Percentiles rank a stretch among this genome's conserved stretches.
Evolutionary conservation across 2,113 vertebrate genomes (phyloP).

Genomic region (Pluvialis apricaria): DNA sequence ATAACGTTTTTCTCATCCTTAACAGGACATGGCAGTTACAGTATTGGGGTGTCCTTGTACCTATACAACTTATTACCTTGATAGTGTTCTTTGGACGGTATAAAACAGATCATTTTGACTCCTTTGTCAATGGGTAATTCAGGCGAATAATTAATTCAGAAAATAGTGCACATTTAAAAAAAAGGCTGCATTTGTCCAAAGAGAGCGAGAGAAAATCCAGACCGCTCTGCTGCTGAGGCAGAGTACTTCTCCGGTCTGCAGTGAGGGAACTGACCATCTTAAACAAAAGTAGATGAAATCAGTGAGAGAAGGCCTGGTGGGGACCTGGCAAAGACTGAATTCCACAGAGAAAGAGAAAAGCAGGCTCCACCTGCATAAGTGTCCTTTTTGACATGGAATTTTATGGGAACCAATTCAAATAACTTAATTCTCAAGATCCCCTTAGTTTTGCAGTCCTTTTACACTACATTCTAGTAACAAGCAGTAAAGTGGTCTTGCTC

Average conservation of each 20-base stretch:
- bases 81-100: background rate
- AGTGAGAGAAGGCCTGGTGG: background rate
- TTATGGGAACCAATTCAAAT: slow-evolving; percentile 2
- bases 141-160: background rate
- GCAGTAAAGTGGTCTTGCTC: slow-evolving; percentile 15
- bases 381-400: background rate
- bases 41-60: background rate
- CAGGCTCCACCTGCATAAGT: background rate
- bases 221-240: background rate
- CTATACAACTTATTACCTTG: background rate
- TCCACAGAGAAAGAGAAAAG: background rate
- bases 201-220: background rate
- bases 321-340: background rate
- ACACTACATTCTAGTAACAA: background rate
- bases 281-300: background rate
- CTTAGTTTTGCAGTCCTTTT: background rate
- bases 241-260: background rate
- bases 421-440: slow-evolving; percentile 14
- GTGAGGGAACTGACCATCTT: background rate
- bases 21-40: background rate
- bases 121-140: background rate
- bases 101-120: background rate
- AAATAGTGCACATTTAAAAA: background rate
- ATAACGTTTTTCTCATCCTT: background rate
- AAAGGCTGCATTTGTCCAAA: background rate